Evolutionary conservation across 2,797 vertebrate species (phyloP).

Genomic region (Tapirus indicus): DNA sequence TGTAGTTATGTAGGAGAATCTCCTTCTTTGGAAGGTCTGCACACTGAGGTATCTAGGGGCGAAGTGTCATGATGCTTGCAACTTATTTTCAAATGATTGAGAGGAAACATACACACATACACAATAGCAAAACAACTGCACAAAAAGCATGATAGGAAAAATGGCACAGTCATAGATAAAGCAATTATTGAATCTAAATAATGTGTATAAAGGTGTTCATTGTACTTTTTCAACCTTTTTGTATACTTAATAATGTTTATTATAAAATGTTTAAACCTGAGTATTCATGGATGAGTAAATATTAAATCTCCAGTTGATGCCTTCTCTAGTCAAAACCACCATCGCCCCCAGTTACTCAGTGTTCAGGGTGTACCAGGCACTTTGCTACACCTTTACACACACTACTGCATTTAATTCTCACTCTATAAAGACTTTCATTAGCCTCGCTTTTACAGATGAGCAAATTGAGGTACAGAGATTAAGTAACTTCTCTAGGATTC

Average conservation of each 20-base stretch:
- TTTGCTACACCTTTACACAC: not conserved
- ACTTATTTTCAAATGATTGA: slow-evolving; percentile 50
- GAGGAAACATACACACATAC: not conserved
- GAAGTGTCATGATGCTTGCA: not conserved
- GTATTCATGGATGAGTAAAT: not conserved
- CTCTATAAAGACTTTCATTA: not conserved
- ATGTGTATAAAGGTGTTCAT: not conserved
- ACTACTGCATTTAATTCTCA: not conserved
- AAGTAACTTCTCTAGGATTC: not conserved
- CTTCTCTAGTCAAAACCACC: slow-evolving; percentile 34
- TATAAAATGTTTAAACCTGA: not conserved
- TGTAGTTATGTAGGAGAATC: not conserved
- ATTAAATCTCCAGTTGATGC: not conserved
- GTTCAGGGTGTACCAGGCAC: not conserved
- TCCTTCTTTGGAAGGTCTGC: not conserved
- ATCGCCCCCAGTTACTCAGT: not conserved
- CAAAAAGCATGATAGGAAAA: not conserved
- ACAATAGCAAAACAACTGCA: not conserved
- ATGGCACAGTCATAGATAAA: not conserved
- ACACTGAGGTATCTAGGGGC: not conserved
- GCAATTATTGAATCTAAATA: not conserved
- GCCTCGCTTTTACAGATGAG: not conserved
- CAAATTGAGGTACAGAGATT: not conserved
- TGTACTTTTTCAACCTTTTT: slow-evolving; percentile 29
- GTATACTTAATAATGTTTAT: not conserved